phyloP scores from a whole-genome alignment of 2,113 vertebrate genomes.

The Pleuronectes platessa region DNA sequence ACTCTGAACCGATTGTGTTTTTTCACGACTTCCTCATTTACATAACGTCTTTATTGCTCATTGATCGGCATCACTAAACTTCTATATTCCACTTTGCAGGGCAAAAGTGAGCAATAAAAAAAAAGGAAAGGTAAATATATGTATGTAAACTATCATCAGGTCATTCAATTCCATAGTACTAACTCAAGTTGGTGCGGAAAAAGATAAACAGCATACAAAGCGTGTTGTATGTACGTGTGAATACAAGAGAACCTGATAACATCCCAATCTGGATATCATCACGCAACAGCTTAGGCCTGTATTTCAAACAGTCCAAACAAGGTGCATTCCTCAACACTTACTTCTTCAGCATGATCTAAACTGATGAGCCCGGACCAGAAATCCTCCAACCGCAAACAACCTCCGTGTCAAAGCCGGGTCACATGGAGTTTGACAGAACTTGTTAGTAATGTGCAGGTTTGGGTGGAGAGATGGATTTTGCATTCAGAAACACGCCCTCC shows the following conservation, averaged over 20 bases:
- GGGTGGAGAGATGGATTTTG: neutral
- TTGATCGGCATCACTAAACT: neutral
- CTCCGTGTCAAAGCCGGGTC: constrained; percentile 41
- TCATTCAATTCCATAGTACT: constrained; percentile 5
- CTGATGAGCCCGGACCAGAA: neutral
- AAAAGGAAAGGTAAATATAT: neutral
- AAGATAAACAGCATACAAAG: constrained; percentile 11
- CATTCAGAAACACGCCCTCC: neutral
- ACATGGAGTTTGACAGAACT: neutral
- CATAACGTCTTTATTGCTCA: neutral
- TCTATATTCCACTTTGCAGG: neutral
- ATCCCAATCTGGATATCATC: constrained; percentile 52
- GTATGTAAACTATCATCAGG: neutral
- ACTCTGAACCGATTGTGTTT: constrained; percentile 5
- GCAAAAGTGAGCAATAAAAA: neutral
- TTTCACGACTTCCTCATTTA: neutral
- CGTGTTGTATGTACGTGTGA: neutral
- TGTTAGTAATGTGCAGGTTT: constrained; percentile 1
- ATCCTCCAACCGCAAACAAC: constrained; percentile 36
- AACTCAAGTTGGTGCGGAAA: neutral
- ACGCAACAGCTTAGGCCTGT: constrained; percentile 6
- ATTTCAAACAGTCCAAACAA: constrained; percentile 54
- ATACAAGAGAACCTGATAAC: constrained; percentile 24
- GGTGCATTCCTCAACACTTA: constrained; percentile 71
- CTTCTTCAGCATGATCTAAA: constrained; percentile 59